Evolutionary conservation across 2,797 vertebrate species (phyloP).

Genomic region (Vipera latastei): DNA sequence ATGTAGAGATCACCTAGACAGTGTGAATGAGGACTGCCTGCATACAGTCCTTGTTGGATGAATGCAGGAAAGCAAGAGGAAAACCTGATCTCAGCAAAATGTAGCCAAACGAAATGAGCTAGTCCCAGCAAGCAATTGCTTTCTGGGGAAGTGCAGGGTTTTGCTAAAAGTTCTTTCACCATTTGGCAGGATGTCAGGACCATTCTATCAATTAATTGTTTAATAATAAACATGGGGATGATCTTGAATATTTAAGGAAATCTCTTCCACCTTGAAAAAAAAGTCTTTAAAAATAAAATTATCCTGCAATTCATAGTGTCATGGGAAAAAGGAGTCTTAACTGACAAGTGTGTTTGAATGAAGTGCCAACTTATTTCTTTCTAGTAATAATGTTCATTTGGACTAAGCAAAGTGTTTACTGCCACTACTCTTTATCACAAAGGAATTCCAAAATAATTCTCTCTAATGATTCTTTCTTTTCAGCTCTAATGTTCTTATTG

Average conservation of each 20-base stretch:
- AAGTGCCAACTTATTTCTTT: neutral
- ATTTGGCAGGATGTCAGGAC: neutral
- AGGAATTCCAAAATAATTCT: neutral
- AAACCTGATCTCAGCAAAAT: neutral
- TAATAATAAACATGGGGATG: neutral
- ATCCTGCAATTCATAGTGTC: slow-evolving; percentile 26
- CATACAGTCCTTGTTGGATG: neutral
- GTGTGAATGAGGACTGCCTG: neutral
- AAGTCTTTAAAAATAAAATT: slow-evolving; percentile 41
- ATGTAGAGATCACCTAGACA: slow-evolving; percentile 22
- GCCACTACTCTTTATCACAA: neutral
- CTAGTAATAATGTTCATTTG: neutral
- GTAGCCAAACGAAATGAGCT: neutral
- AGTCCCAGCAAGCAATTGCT: neutral
- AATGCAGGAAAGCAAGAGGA: neutral
- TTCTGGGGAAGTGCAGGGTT: neutral
- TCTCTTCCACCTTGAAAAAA: slow-evolving; percentile 41
- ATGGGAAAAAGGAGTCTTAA: accelerated
- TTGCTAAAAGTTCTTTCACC: neutral
- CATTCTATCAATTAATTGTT: neutral
- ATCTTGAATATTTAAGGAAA: slow-evolving; percentile 10
- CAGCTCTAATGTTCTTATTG: neutral
- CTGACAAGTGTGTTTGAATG: neutral
- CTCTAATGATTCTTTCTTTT: neutral
- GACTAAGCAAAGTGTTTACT: neutral